Evolutionary conservation across 2,888 invertebrate genomes (phyloP).

Genomic region (Pseudococcus viburni): DNA sequence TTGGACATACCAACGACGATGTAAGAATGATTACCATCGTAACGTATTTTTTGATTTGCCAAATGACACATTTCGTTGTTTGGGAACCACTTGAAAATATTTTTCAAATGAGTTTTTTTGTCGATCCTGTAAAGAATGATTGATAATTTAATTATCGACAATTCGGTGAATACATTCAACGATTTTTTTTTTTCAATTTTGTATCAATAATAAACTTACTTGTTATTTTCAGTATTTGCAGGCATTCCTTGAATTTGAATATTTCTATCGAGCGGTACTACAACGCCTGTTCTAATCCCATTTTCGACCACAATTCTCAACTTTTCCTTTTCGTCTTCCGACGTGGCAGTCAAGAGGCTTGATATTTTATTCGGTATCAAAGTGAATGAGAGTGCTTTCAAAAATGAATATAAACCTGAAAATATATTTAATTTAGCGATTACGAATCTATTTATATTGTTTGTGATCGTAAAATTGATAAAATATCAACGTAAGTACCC

Average conservation of each 20-base stretch:
- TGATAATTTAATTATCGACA: too few species aligned
- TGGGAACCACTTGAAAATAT: background rate
- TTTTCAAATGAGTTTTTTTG: background rate
- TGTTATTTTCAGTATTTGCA: background rate
- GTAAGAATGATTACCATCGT: constrained; percentile 18
- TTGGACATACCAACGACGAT: constrained; percentile 4
- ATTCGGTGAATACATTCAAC: too few species aligned
- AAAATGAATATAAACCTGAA: background rate
- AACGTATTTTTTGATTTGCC: background rate
- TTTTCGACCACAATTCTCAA: constrained; percentile 20
- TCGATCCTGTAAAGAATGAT: background rate
- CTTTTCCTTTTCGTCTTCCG: constrained; percentile 17
- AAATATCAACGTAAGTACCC: background rate
- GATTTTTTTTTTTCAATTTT: too few species aligned
- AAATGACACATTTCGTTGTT: background rate
- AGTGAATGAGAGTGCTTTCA: background rate
- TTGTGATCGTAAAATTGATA: too few species aligned
- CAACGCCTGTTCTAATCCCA: constrained; percentile 51
- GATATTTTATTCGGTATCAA: background rate
- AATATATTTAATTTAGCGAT: background rate
- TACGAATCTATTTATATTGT: background rate
- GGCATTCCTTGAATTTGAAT: constrained; percentile 9
- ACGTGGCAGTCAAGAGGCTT: background rate
- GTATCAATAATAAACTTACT: background rate
- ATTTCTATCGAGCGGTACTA: constrained; percentile 36